These are phyloP conservation scores for Caenorhabditis afra DNA, from an alignment of 2,888 invertebrate species.

Conservation along the genomic window DNA sequence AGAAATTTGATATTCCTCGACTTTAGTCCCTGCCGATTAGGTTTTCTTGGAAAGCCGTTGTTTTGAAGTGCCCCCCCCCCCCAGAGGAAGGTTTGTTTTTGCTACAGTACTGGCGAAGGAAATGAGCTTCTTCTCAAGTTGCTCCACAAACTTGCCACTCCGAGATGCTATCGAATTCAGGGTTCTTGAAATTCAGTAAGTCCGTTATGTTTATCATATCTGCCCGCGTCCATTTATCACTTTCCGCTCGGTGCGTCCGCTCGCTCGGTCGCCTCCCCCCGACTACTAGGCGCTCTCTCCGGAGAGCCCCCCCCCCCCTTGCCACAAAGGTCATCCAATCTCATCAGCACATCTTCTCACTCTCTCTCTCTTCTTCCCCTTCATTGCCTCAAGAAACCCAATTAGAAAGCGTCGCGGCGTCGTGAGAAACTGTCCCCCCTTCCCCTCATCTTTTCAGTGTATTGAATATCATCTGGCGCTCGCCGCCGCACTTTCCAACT, in stretches of 20 bases:
- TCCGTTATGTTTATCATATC: conserved; percentile 44
- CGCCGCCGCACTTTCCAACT: conserved; percentile 9
- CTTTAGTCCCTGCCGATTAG: conserved; percentile 11
- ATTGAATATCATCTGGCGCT: conserved; percentile 45
- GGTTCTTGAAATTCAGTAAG: neutral
- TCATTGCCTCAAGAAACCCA: conserved; percentile 49
- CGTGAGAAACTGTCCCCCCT: conserved; percentile 52
- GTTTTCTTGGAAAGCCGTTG: conserved; percentile 19
- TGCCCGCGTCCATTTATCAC: conserved; percentile 25
- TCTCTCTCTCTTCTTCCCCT: conserved; percentile 8
- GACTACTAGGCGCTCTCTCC: conserved; percentile 18
- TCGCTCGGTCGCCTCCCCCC: neutral
- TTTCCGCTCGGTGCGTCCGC: too few species aligned
- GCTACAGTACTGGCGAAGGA: too few species aligned
- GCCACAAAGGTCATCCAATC: conserved; percentile 50
- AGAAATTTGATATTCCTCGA: conserved; percentile 40
- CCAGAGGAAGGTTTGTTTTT: too few species aligned
- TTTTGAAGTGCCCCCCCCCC: conserved; percentile 14
- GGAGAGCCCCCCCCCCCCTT: conserved; percentile 2
- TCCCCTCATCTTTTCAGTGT: conserved; percentile 42
- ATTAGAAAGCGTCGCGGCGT: conserved; percentile 50
- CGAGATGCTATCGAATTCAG: neutral
- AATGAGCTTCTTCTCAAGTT: too few species aligned
- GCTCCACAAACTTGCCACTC: too few species aligned
- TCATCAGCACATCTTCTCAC: conserved; percentile 50